A percentile compares a stretch with the other conserved stretches of the same genome.
Conservation (phyloP, 2,888 invertebrate species). For the Leptinotarsa haldemani region DNA sequence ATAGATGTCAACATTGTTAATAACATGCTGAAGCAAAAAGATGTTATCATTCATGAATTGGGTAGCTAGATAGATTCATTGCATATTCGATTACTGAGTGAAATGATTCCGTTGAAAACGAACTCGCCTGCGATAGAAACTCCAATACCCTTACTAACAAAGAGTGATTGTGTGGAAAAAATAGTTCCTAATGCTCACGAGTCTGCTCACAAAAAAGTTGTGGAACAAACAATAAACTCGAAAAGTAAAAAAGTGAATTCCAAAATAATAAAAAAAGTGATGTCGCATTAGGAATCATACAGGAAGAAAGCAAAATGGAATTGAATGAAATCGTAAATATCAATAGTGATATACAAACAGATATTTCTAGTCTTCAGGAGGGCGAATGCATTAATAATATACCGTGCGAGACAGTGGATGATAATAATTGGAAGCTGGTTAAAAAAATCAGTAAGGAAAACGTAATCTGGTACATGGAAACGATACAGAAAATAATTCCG, state of each 20-base stretch:
- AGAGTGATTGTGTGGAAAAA: no score
- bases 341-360: slow-evolving; percentile 4
- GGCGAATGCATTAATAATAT: slow-evolving; percentile 3
- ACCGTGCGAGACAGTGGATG: neutral
- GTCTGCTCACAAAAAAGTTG: no score
- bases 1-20: no score
- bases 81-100: no score
- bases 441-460: neutral
- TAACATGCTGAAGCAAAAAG: no score
- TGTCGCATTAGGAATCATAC: neutral
- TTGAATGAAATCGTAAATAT: slow-evolving; percentile 13
- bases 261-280: neutral
- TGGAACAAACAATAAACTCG: neutral
- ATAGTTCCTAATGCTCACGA: no score
- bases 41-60: no score
- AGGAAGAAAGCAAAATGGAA: slow-evolving; percentile 8
- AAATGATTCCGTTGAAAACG: no score
- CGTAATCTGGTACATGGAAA: slow-evolving; percentile 10
- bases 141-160: no score
- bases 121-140: no score
- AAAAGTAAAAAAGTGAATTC: neutral
- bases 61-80: no score
- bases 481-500: neutral
- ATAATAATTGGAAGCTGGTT: no score
- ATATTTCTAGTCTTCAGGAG: neutral